Base-by-base conservation (phyloP, 2,113 vertebrate species). In the Cyanoliseus patagonus region DNA sequence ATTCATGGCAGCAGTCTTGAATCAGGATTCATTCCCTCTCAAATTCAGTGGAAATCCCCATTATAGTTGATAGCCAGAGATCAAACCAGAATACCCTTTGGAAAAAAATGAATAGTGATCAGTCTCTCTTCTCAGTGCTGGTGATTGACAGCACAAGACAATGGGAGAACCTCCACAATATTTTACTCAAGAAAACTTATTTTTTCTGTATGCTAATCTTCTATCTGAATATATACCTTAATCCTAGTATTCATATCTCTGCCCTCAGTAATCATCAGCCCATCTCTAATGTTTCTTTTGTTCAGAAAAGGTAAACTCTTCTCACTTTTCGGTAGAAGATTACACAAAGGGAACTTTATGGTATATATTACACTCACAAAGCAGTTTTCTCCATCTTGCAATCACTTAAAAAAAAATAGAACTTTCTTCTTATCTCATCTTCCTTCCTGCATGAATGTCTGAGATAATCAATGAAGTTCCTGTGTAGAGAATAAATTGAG, bases 401-500 rank as follows among this genome's bases (percentile, higher is more conserved):
- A 97, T 98, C 97, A 98, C 95, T 81, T 95, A n/a, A 85, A 90
- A 92, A 76, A 92, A 59, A 94, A 86, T 55, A 90, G 5, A 92
- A 63, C 55, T 76, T 79, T 79, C 69, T 79, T 83, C 88, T 96
- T 89, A 97, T 94, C 93, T 97, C 95, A 96, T 97, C 95, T 97
- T 97, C 94, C 95, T 94, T 96, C 95, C 84, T 95, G 93, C 96
- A 90, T 97, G 97, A 97, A 95, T 95, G 64, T 94, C 91, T 94
- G 88, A 90, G 84, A 94, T 97, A 97, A 97, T 98, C 97, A 96
- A 95, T 96, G 93, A 96, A 79, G 88, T 94, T 95, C 88, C 92
- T 94, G 86, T 96, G 88, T 93, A 92, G 94, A 93, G 96, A 97
- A 96, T 96, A 97, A 97, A 97, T 93, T 92, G 96, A 96, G 96